Conservation (phyloP, 2,888 invertebrate species). For the Criorhina ranunculi region DNA sequence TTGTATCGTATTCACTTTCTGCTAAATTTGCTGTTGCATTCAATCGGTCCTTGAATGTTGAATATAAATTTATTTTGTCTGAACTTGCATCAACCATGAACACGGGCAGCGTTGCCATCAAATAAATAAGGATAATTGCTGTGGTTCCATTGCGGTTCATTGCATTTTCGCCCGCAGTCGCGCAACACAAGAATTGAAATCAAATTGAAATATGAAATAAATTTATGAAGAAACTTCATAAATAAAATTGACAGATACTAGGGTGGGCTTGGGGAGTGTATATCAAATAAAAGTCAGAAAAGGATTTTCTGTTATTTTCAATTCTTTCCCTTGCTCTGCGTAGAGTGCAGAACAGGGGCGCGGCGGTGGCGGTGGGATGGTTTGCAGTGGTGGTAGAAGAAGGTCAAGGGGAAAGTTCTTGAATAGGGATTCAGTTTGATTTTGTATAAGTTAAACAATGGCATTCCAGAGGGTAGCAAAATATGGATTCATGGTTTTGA, state of each 20-base stretch:
- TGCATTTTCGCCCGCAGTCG: slow-evolving; percentile 61
- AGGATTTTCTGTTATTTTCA: slow-evolving; percentile 21
- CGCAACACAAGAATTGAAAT: slow-evolving; percentile 45
- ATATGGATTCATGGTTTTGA: too few relatives aligned
- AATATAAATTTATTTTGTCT: slow-evolving; percentile 42
- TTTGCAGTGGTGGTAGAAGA: background rate
- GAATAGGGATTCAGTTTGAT: background rate
- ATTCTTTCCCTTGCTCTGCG: slow-evolving; percentile 19
- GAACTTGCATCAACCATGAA: too few relatives aligned
- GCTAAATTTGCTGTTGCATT: slow-evolving; percentile 50
- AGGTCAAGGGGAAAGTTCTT: slow-evolving; percentile 17
- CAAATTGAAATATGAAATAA: slow-evolving; percentile 59
- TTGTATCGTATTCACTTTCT: slow-evolving; percentile 46
- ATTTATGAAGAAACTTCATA: slow-evolving; percentile 68
- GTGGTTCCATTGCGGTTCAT: slow-evolving; percentile 66
- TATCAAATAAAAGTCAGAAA: slow-evolving; percentile 57
- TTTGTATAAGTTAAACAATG: too few relatives aligned
- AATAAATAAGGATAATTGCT: slow-evolving; percentile 69
- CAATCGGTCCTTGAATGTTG: slow-evolving; percentile 50
- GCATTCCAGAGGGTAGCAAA: too few relatives aligned
- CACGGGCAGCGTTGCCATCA: slow-evolving; percentile 45
- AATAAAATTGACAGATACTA: slow-evolving; percentile 58
- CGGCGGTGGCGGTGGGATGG: slow-evolving; percentile 19
- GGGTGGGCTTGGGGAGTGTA: background rate
- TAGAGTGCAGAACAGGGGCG: slow-evolving; percentile 47